Conservation (phyloP, 2,797 vertebrate genomes). For the Lophotriccus pileatus region DNA sequence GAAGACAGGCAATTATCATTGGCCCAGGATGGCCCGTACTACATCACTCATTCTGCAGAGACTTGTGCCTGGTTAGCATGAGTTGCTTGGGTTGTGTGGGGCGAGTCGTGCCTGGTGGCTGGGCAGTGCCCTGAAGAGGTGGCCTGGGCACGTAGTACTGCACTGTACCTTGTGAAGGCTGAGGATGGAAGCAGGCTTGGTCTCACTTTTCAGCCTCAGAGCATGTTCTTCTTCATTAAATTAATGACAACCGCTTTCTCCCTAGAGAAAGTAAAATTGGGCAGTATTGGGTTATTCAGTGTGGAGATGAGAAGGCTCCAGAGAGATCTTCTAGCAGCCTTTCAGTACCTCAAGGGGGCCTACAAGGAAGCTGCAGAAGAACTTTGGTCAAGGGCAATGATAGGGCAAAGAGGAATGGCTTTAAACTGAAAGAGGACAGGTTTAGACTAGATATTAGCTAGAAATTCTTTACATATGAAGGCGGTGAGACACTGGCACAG, state of each 20-base stretch:
- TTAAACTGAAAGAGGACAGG: neutral
- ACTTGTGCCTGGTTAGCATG: accelerated
- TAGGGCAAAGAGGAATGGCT: neutral
- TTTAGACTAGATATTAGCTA: neutral
- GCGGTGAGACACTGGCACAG: neutral
- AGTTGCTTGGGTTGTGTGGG: accelerated
- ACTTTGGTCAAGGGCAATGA: neutral
- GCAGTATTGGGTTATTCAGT: neutral
- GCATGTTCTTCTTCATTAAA: neutral
- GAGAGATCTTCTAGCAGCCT: too few species aligned
- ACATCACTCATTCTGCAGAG: neutral
- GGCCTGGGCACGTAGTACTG: neutral
- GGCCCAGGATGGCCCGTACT: neutral
- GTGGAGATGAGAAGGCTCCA: neutral
- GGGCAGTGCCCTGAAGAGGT: too few species aligned
- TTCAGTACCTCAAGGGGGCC: neutral
- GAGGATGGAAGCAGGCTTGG: neutral
- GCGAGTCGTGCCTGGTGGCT: neutral
- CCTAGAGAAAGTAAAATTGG: neutral
- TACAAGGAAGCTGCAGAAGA: neutral
- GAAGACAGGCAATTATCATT: neutral
- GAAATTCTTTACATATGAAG: neutral
- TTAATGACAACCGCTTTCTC: neutral
- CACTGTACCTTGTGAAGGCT: neutral
- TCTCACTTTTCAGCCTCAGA: neutral